Base-by-base conservation (phyloP, 1,140 invertebrate species). In the Telenomus remus region DNA sequence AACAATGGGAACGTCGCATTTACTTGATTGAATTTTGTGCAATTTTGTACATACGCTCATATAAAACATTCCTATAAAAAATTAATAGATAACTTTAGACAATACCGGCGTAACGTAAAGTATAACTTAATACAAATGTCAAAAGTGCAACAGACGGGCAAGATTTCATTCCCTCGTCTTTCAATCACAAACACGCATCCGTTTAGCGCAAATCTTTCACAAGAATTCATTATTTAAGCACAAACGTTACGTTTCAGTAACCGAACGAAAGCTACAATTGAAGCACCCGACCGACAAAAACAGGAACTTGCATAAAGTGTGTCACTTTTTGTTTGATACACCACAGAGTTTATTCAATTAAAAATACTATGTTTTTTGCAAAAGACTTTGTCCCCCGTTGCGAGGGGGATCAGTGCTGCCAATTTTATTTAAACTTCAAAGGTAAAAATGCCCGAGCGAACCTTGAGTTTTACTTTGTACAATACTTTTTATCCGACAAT, bases 231-330 rank as follows among this genome's bases (percentile, higher is more conserved):
- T 42, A 66, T 42, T 53, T 60, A 42, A 13, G 3, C 43, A 33
- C 65, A 51, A 54, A 54, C 15, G 66, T 70, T 70, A 70, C 66
- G 57, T 70, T 70, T 56, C 51, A 61, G 66, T 63, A 70, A 70
- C 57, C 44, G 43, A 47, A n/a, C 9, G 37, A 39, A n/a, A n/a
- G 3, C 37, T 39, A 39, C 3, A 39, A n/a, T 39, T 39, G 3
- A 39, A 39, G 37, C 37, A 39, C 37, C 37, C 8, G 37, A 4
- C 2, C 2, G 2, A 39, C 3, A 9, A 9, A 11, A 39, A 4
- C 37, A 39, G 19, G 1, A 27, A 27, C 19, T 6, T 27, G 19
- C 19, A 6, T 6, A 27, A 27, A 27, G 19, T 27, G 19, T 27
- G 6, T 27, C 6, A 27, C 19, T 27, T 27, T 27, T 27, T n/a